Conservation (phyloP, 1,140 invertebrate genomes). For the Drosophila teissieri region DNA sequence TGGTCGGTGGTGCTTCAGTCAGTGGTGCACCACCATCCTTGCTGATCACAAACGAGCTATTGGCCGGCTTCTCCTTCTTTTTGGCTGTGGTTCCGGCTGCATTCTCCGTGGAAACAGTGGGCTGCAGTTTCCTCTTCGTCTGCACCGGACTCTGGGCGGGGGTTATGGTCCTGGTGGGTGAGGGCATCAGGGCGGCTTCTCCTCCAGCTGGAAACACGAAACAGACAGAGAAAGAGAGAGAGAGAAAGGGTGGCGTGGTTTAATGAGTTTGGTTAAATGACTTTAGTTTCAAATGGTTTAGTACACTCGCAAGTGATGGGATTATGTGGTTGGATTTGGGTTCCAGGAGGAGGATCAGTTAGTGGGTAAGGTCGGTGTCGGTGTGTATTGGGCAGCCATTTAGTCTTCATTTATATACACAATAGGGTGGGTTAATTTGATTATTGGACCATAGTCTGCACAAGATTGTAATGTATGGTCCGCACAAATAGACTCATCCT, state of each 20-base stretch:
- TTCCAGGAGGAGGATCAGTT: constrained; percentile 1
- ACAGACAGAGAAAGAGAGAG: constrained; percentile 38
- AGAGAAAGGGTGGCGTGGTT: constrained; percentile 75
- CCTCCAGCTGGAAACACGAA: constrained; percentile 71
- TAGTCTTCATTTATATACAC: constrained; percentile 65
- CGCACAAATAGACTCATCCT: constrained; percentile 22
- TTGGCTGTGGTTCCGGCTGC: constrained; percentile 71
- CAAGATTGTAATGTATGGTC: not conserved
- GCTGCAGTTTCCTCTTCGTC: constrained; percentile 89
- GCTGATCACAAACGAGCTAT: constrained; percentile 68
- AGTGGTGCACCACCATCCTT: constrained; percentile 20
- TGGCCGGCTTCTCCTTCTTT: constrained; percentile 76
- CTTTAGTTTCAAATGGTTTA: constrained; percentile 69
- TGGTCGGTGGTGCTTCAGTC: constrained; percentile 15
- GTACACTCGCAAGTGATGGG: constrained; percentile 59
- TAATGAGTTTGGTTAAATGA: constrained; percentile 82
- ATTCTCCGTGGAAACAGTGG: constrained; percentile 88
- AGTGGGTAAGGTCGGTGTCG: constrained; percentile 46
- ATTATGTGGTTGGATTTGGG: constrained; percentile 23
- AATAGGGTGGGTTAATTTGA: constrained; percentile 29
- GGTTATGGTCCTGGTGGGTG: constrained; percentile 86
- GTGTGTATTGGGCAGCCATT: constrained; percentile 53
- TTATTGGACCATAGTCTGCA: not conserved
- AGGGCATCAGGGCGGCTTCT: constrained; percentile 86
- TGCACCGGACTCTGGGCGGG: constrained; percentile 78